phyloP scores from a whole-genome alignment of 2,888 invertebrate species.

The Helicoverpa assulta region DNA sequence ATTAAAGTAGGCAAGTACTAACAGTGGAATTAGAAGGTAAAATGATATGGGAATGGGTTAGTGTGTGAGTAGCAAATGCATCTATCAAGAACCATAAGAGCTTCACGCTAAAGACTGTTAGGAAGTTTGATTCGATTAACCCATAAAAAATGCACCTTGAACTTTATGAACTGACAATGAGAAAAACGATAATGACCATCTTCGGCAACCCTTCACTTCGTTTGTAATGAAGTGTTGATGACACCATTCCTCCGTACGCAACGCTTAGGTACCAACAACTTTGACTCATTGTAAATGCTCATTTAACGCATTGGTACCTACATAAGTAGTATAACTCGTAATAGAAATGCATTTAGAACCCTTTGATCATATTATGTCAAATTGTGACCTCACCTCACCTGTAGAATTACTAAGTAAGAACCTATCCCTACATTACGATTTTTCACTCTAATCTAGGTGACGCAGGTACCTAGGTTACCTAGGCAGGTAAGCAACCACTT shows the following conservation, averaged over 20 bases:
- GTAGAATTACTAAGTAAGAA: too few species aligned
- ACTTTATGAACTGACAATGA: slow-evolving; percentile 80
- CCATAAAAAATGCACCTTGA: slow-evolving; percentile 75
- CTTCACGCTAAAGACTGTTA: slow-evolving; percentile 29
- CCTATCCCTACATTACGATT: too few species aligned
- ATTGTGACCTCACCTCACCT: too few species aligned
- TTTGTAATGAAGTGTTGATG: slow-evolving; percentile 71
- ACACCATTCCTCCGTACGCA: slow-evolving; percentile 71
- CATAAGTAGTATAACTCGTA: not conserved
- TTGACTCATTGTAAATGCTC: slow-evolving; percentile 7
- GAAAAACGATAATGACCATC: slow-evolving; percentile 79
- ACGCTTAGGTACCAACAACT: slow-evolving; percentile 31
- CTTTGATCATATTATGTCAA: not conserved
- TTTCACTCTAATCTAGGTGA: too few species aligned
- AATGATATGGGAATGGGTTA: not conserved
- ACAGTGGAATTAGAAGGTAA: too few species aligned
- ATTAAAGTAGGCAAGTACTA: too few species aligned
- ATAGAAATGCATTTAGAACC: not conserved
- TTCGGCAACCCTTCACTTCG: slow-evolving; percentile 83
- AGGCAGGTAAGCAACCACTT: not conserved
- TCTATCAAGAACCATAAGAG: slow-evolving; percentile 17
- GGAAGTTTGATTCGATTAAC: slow-evolving; percentile 60
- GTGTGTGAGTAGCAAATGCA: slow-evolving; percentile 8
- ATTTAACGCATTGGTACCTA: not conserved
- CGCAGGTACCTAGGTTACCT: not conserved